These are phyloP conservation scores for Pipa parva DNA, from an alignment of 2,113 vertebrate genomes.

Conservation along the genomic window DNA sequence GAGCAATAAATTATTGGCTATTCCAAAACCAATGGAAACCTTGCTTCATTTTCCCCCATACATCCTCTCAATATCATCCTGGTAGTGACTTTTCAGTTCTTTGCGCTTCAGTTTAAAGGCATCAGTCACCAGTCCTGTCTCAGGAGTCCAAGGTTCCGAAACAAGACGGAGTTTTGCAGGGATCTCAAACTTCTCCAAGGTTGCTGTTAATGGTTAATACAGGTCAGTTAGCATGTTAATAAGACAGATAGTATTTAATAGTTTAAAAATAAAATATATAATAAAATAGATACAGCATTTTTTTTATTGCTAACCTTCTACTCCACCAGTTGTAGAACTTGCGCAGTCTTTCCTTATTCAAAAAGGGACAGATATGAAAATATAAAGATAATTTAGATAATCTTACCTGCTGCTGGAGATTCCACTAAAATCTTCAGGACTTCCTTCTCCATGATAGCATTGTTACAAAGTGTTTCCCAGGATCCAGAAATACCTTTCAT, in stretches of 20 bases:
- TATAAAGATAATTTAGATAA: too few relatives aligned
- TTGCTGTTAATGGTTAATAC: constrained; percentile 58
- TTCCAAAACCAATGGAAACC: neutral
- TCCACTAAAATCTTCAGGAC: constrained; percentile 80
- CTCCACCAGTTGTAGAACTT: too few relatives aligned
- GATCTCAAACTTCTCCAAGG: constrained; percentile 89
- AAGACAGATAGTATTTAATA: too few relatives aligned
- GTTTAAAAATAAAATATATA: too few relatives aligned
- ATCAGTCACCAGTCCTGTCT: constrained; percentile 91
- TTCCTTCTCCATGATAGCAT: constrained; percentile 78
- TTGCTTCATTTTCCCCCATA: constrained; percentile 62
- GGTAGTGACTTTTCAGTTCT: constrained; percentile 84
- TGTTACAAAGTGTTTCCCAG: constrained; percentile 83
- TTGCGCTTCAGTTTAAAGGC: constrained; percentile 94
- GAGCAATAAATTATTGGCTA: constrained; percentile 4
- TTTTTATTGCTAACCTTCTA: too few relatives aligned
- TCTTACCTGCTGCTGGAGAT: constrained; percentile 75
- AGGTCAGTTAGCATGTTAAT: neutral
- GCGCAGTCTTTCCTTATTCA: too few relatives aligned
- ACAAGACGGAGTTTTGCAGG: constrained; percentile 86
- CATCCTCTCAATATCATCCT: constrained; percentile 85
- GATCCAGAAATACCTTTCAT: constrained; percentile 72
- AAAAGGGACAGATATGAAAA: too few relatives aligned
- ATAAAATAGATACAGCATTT: too few relatives aligned
- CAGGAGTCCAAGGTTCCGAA: constrained; percentile 89